Conservation (phyloP, 2,113 vertebrate genomes). For the Puffinus mauretanicus region DNA sequence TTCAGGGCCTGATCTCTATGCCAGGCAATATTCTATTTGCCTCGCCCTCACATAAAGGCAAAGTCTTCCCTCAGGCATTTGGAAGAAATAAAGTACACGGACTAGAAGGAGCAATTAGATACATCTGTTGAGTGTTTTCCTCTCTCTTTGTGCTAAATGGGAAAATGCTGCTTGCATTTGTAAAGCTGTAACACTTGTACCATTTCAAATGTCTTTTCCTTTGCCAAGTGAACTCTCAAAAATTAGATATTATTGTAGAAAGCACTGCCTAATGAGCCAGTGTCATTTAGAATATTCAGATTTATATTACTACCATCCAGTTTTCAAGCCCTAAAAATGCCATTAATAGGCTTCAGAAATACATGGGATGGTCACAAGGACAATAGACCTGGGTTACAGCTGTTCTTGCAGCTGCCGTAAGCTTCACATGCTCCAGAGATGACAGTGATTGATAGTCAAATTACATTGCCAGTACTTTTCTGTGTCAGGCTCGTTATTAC, state of each 20-base stretch:
- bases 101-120: slow-evolving; percentile 53
- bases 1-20: neutral
- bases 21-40: neutral
- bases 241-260: slow-evolving; percentile 69
- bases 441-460: slow-evolving; percentile 75
- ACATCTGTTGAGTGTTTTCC: slow-evolving; percentile 59
- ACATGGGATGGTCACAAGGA: slow-evolving; percentile 33
- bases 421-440: slow-evolving; percentile 39
- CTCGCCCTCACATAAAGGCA: neutral
- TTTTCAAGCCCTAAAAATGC: slow-evolving; percentile 41
- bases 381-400: slow-evolving; percentile 65
- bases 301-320: slow-evolving; percentile 14
- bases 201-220: slow-evolving; percentile 31
- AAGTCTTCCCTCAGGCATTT: neutral
- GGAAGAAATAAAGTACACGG: neutral
- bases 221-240: slow-evolving; percentile 67
- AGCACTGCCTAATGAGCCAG: slow-evolving; percentile 65
- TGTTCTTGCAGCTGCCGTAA: slow-evolving; percentile 71
- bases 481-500: slow-evolving; percentile 65
- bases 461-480: slow-evolving; percentile 66
- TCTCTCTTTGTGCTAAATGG: slow-evolving; percentile 38
- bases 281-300: slow-evolving; percentile 64
- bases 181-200: slow-evolving; percentile 48
- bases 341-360: slow-evolving; percentile 41
- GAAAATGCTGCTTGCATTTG: slow-evolving; percentile 37